These are phyloP conservation scores for Chouioia cunea DNA, from an alignment of 2,888 invertebrate species.

Conservation along the genomic window DNA sequence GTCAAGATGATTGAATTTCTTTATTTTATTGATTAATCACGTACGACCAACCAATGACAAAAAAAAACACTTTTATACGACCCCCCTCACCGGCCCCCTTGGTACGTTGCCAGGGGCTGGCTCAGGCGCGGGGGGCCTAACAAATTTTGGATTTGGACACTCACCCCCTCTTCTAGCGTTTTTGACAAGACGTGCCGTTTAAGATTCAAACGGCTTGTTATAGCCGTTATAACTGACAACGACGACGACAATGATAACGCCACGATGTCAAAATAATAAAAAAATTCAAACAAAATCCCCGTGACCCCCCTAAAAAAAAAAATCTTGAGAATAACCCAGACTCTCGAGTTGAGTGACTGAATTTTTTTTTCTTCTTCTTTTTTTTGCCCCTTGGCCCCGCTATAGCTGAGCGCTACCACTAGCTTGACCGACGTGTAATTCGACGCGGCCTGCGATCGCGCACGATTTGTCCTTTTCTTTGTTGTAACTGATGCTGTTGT, in stretches of 20 bases:
- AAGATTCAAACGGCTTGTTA: too few species aligned
- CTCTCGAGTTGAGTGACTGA: neutral
- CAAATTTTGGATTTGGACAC: neutral
- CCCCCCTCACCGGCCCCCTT: constrained; percentile 70
- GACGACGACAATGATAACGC: too few species aligned
- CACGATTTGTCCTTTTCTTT: constrained; percentile 27
- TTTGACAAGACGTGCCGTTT: too few species aligned
- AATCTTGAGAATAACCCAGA: neutral
- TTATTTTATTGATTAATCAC: too few species aligned
- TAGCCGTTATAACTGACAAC: too few species aligned
- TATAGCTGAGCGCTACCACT: constrained; percentile 17
- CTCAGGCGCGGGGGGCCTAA: constrained; percentile 57
- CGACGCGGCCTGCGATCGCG: constrained; percentile 25
- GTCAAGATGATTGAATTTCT: constrained; percentile 69
- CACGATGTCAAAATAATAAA: too few species aligned
- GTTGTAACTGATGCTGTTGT: constrained; percentile 27
- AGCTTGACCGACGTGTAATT: constrained; percentile 44
- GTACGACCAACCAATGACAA: too few species aligned
- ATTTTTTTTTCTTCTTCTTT: neutral
- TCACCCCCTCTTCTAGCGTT: neutral
- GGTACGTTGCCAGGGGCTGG: constrained; percentile 72
- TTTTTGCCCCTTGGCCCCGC: neutral
- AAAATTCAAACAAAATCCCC: too few species aligned
- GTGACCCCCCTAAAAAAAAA: too few species aligned
- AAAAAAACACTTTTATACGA: too few species aligned